phyloP scores from a whole-genome alignment of 2,797 vertebrate species.

The Meda fulgida region DNA sequence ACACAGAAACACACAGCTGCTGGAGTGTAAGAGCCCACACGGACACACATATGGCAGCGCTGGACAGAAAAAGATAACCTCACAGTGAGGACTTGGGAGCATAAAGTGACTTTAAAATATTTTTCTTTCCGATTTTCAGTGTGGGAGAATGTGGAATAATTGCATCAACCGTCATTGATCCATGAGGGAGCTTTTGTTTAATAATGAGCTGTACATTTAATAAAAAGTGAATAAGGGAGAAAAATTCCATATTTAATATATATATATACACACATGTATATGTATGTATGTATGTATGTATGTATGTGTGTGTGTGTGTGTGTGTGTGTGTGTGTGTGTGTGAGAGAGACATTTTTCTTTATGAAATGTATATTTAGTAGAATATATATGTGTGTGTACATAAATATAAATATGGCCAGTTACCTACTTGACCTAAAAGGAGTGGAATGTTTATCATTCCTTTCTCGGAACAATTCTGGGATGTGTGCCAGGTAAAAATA shows the following conservation, averaged over 20 bases:
- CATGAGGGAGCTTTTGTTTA: constrained; percentile 31
- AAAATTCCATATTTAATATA: no score
- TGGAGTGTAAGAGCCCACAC: constrained; percentile 35
- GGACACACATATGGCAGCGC: constrained; percentile 47
- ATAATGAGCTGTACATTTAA: constrained; percentile 6
- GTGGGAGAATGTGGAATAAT: constrained; percentile 41
- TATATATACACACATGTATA: no score
- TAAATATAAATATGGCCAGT: constrained; percentile 21
- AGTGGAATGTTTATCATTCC: constrained; percentile 56
- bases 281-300: no score
- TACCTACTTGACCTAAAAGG: constrained; percentile 50
- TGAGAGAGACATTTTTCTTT: background rate
- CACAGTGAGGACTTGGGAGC: constrained; percentile 18
- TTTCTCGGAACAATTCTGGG: constrained; percentile 59
- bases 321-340: no score
- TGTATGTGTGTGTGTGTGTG: no score
- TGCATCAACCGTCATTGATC: constrained; percentile 36
- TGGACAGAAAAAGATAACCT: constrained; percentile 27
- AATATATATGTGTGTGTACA: background rate
- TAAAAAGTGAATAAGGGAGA: no score
- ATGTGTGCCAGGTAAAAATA: constrained; percentile 61
- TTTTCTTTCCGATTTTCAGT: constrained; percentile 21
- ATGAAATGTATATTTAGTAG: background rate
- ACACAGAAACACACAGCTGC: constrained; percentile 25
- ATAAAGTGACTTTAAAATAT: constrained; percentile 23